Evolutionary conservation across 1,140 invertebrate genomes (phyloP), one percentile per base, ranked within the genome.

Genomic region (Saccostrea echinata): DNA sequence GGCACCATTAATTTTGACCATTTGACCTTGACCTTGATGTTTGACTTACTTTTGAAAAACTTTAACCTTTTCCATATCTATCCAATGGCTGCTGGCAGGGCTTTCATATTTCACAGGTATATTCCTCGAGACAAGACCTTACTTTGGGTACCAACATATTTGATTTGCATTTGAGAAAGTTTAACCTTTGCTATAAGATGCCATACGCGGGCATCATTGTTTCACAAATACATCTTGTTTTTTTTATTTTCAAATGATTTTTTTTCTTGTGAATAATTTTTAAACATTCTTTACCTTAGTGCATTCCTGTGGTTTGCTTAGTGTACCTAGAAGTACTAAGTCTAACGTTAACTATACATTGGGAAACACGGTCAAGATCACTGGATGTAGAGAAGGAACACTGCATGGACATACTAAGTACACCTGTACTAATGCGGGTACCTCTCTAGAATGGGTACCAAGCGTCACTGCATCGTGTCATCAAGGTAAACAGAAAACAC

Each of bases 311-410:
- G 91, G 91, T 18, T 68, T 90, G 3, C 80, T 91, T 16, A 84
- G 90, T 84, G 89, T 92, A 24, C 88, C 91, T 18, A 71, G 85
- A 53, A 84, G 88, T 61, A 76, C 43, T 6, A 92, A 92, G 55
- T 68, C 83, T 53, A 88, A 82, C 61, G 43, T 53, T 30, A 89
- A 91, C 82, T 92, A 92, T 85, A 86, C 80, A 16, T 27, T 88
- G 11, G 91, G 90, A 24, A 88, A 53, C 11, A 86, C 86, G 13
- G 88, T 92, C 21, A 89, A 84, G 0, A 68, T 92, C 16, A 88
- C 84, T 0, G 87, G 88, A 12, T 92, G 91, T 84, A 86, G 87
- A 33, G 61, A 51, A 6, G 86, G 87, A 52, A 16, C 35, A 0
- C 55, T 88, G 30, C 24, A 61, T 1, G 91, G 91, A 16, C 85